Evolutionary conservation across 2,113 vertebrate species (phyloP).

Genomic region (Fregata magnificens): DNA sequence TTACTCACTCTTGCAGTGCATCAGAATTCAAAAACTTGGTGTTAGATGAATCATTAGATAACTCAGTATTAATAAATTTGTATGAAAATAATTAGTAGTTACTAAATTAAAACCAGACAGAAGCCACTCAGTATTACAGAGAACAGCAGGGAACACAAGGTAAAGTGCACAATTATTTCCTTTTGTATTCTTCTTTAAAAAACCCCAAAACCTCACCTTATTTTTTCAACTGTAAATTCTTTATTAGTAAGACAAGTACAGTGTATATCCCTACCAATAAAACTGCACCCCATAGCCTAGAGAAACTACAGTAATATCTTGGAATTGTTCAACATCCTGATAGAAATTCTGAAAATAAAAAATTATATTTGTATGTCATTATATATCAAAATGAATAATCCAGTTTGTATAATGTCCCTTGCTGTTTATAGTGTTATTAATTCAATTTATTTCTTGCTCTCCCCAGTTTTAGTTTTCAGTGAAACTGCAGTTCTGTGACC

Average conservation of each 20-base stretch:
- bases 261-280: background rate
- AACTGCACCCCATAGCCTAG: rapidly evolving
- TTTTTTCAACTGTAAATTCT: background rate
- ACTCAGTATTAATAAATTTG: background rate
- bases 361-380: background rate
- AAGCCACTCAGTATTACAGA: background rate
- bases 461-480: background rate
- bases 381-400: background rate
- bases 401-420: background rate
- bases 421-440: background rate
- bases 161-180: background rate
- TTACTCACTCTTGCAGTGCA: background rate
- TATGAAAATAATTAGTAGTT: background rate
- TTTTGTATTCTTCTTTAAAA: background rate
- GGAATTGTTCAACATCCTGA: background rate
- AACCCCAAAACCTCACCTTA: background rate
- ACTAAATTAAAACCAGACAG: background rate
- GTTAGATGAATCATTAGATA: background rate
- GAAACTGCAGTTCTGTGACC: background rate
- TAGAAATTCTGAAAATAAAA: background rate
- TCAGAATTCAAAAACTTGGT: background rate
- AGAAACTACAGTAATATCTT: background rate
- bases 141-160: rapidly evolving
- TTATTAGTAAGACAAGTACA: background rate
- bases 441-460: background rate